These are phyloP conservation scores for Semnornis frantzii DNA, from an alignment of 2,113 vertebrate species.

Conservation along the genomic window DNA sequence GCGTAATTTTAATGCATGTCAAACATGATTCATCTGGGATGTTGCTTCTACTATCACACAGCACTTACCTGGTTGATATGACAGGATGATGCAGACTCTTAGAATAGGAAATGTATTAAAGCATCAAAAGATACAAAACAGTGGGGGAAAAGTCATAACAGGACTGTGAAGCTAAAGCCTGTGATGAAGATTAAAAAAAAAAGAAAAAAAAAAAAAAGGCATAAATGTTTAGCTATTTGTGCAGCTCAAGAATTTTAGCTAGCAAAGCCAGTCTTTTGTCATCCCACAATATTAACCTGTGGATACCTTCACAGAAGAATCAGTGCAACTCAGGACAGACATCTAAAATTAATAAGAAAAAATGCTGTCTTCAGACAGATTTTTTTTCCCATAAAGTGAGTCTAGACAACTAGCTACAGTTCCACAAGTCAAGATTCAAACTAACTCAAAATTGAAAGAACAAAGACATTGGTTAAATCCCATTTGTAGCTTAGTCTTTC, in stretches of 20 bases:
- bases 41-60: background rate
- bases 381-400: background rate
- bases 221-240: background rate
- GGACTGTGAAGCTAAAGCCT: background rate
- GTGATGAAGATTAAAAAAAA: background rate
- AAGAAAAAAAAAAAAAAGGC: background rate
- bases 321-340: background rate
- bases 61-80: background rate
- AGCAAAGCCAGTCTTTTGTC: background rate
- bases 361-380: accelerated
- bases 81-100: background rate
- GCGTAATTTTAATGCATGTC: constrained; percentile 4
- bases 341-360: background rate
- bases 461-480: background rate
- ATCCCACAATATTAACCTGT: background rate
- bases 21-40: constrained; percentile 30
- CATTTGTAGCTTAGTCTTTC: background rate
- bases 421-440: background rate
- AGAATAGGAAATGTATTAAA: background rate
- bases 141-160: background rate
- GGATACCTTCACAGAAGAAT: background rate
- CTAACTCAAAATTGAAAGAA: background rate
- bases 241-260: background rate
- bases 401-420: background rate
- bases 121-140: background rate